Evolutionary conservation across 1,140 invertebrate species (phyloP).

Genomic region (Drosophila navojoa): DNA sequence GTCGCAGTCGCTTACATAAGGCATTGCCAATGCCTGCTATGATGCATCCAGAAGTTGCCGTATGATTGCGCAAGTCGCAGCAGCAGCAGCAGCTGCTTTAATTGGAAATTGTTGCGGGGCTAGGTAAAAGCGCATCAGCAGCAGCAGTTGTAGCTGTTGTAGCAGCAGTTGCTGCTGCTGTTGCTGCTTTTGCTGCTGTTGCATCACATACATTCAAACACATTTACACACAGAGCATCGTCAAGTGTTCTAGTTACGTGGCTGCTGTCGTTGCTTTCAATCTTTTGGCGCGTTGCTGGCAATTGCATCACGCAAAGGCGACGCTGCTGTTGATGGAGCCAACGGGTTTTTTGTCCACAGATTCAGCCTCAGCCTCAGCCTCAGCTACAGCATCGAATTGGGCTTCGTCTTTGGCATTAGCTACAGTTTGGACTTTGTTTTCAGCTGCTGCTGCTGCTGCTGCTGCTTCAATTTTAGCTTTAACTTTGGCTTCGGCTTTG

Average conservation of each 20-base stretch:
- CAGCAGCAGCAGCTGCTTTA: conserved; percentile 59
- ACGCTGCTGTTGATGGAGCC: conserved; percentile 38
- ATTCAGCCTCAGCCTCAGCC: conserved; percentile 8
- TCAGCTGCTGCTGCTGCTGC: background rate
- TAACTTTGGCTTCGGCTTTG: conserved; percentile 51
- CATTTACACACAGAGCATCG: conserved; percentile 41
- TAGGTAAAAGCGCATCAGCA: conserved; percentile 45
- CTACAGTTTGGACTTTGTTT: background rate
- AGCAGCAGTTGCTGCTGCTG: background rate
- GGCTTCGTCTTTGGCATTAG: conserved; percentile 17
- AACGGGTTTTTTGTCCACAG: conserved; percentile 58
- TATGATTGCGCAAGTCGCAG: conserved; percentile 73
- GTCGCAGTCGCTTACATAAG: conserved; percentile 60
- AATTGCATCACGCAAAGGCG: conserved; percentile 78
- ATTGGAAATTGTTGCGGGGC: conserved; percentile 59
- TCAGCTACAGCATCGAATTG: background rate
- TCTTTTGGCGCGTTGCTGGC: conserved; percentile 77
- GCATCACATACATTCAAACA: conserved; percentile 41
- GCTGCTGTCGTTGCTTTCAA: conserved; percentile 77
- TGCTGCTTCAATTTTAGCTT: conserved; percentile 19
- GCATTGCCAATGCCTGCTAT: conserved; percentile 37
- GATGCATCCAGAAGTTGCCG: conserved; percentile 71
- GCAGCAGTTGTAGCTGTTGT: conserved; percentile 19
- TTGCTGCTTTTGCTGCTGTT: conserved; percentile 1
- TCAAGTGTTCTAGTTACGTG: conserved; percentile 83